Conservation (phyloP, 2,888 invertebrate genomes). For the Prenolepis imparis region DNA sequence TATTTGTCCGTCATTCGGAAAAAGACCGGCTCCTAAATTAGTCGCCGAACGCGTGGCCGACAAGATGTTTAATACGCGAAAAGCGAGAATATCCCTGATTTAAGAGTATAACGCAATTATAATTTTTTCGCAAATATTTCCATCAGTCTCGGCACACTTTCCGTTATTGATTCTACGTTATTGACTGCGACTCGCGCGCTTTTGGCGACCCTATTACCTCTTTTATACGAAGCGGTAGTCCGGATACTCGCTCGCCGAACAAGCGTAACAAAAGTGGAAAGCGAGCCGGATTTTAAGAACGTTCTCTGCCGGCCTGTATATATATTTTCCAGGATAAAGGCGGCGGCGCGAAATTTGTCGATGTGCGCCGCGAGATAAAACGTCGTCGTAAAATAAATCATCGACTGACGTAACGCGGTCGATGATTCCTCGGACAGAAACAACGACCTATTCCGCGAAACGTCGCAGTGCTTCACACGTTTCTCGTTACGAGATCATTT, state of each 20-base stretch:
- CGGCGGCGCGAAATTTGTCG: conserved; percentile 59
- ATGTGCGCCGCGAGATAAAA: conserved; percentile 50
- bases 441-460: not conserved
- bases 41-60: not conserved
- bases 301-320: not conserved
- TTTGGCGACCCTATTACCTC: conserved; percentile 44
- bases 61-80: not conserved
- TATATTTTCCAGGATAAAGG: conserved; percentile 36
- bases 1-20: not conserved
- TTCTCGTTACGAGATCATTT: conserved; percentile 23
- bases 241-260: conserved; percentile 8
- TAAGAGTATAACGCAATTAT: not conserved
- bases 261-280: conserved; percentile 63
- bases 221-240: conserved; percentile 41
- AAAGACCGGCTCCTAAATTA: not conserved
- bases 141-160: not conserved
- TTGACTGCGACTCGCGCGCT: conserved; percentile 9
- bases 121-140: not conserved
- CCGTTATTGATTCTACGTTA: not conserved
- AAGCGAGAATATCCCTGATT: not conserved
- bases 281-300: conserved; percentile 55
- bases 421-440: conserved; percentile 42
- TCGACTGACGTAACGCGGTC: conserved; percentile 58
- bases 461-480: not conserved
- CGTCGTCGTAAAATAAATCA: conserved; percentile 52